These are phyloP conservation scores for Drosophila yooni DNA, from an alignment of 2,888 invertebrate species.

Conservation along the genomic window DNA sequence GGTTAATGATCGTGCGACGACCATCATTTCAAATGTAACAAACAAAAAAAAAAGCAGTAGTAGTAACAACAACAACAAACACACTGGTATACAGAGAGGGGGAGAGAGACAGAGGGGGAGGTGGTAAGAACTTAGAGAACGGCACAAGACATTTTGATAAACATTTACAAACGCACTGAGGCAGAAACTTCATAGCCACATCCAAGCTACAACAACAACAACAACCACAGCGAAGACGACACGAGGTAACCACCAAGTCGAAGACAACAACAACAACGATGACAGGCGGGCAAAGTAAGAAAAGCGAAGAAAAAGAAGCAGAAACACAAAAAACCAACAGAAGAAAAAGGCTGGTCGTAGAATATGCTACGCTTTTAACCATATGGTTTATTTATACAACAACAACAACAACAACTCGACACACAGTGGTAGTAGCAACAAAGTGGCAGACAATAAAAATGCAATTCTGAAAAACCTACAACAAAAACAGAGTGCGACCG, in stretches of 20 bases:
- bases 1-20: conserved; percentile 83
- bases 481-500: conserved; percentile 34
- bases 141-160: conserved; percentile 80
- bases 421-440: conserved; percentile 74
- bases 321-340: conserved; percentile 17
- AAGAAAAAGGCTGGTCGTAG: conserved; percentile 53
- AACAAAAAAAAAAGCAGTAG: conserved; percentile 39
- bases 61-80: conserved; percentile 37
- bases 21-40: conserved; percentile 76
- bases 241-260: conserved; percentile 54
- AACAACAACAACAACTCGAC: conserved; percentile 58
- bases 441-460: conserved; percentile 79
- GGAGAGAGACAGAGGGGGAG: conserved; percentile 2
- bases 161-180: conserved; percentile 78
- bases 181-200: conserved; percentile 71
- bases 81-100: background rate
- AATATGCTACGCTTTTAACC: conserved; percentile 80
- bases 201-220: conserved; percentile 39
- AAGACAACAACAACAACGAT: conserved; percentile 24
- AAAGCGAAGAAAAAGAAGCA: conserved; percentile 28
- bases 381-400: conserved; percentile 78
- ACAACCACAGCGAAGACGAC: conserved; percentile 16
- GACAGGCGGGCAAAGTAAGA: conserved; percentile 36
- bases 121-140: conserved; percentile 54
- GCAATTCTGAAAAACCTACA: conserved; percentile 75